Evolutionary conservation across 2,113 vertebrate genomes (phyloP), one percentile per base, ranked within the genome.

Genomic region (Camelus bactrianus): DNA sequence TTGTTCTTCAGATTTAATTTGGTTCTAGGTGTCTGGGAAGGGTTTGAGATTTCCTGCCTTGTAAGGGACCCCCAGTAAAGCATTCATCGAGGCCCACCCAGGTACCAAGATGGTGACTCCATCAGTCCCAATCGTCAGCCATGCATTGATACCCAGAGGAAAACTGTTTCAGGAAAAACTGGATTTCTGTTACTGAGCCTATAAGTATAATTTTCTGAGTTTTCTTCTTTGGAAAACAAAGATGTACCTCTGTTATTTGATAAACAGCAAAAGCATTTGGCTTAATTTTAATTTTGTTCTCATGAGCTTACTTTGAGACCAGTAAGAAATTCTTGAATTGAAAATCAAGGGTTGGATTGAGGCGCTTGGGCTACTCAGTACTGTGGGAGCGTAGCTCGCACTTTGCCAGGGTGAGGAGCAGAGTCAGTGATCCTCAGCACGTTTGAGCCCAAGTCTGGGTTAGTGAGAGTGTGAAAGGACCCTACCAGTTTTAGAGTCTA

Each of bases 201-300:
- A 8, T 42, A 56, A 60, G 56, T 52, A 96, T 62, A 94, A 75
- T 56, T 83, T 95, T 85, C 91, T 95, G 87, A 87, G 93, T 88
- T 98, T 97, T 97, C 96, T 73, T 95, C 91, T 97, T 64, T 84
- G 67, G 96, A 80, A 75, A 24, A 79, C 75, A 95, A 94, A 75
- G 79, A 92, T 2, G 30, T 88, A 94, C 70, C 82, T 2, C 30
- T 38, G 19, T 4, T 8, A 1, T 92, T 92, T 96, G 96, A 97
- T 89, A 96, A 95, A 76, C 8, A 70, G 80, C 22, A 70, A 92
- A 96, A 82, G 89, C 93, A 97, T 76, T 95, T 98, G 97, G 84
- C 87, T 98, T 96, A 75, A 86, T 88, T 93, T 94, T 97, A 89
- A 96, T 35, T 92, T 60, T 56, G 80, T 96, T 88, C 86, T 91